These are phyloP conservation scores for Hexactinellida sp. DNA, from an alignment of 37 sponge, comb jelly and placozoan genomes.

Conservation along the genomic window DNA sequence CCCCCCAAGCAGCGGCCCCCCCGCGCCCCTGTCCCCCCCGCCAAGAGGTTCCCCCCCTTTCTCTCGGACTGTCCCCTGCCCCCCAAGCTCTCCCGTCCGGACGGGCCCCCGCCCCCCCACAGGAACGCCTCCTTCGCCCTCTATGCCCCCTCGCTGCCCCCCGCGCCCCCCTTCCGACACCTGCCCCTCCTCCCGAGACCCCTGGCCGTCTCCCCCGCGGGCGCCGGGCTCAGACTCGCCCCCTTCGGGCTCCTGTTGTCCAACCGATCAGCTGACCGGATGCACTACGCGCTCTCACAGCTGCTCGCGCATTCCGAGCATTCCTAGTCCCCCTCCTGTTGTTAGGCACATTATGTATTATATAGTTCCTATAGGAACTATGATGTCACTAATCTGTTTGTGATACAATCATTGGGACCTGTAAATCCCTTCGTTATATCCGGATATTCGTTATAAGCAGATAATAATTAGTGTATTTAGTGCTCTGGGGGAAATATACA, in stretches of 20 bases:
- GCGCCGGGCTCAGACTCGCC: neutral
- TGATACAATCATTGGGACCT: too few relatives aligned
- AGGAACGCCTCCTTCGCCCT: neutral
- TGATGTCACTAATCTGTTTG: too few relatives aligned
- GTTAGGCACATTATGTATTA: too few relatives aligned
- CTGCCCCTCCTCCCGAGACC: neutral
- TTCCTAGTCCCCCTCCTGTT: too few relatives aligned
- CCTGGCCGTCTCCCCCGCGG: neutral
- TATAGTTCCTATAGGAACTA: too few relatives aligned
- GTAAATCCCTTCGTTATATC: too few relatives aligned
- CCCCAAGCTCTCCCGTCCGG: neutral
- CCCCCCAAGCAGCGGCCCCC: neutral
- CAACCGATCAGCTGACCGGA: neutral
- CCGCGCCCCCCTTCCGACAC: neutral
- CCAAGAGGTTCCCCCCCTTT: neutral
- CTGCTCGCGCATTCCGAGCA: neutral
- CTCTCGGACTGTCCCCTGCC: neutral
- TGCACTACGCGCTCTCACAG: conserved; percentile 1
- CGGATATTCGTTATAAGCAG: too few relatives aligned
- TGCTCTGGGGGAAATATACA: too few relatives aligned
- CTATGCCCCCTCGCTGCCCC: neutral
- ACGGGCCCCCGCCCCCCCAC: neutral
- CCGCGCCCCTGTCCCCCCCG: neutral
- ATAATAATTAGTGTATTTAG: too few relatives aligned
- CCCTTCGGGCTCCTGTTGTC: neutral